A percentile compares a stretch with the other conserved stretches of the same genome.
Evolutionary conservation across 2,113 vertebrate species (phyloP).

Genomic region (Vidua macroura): DNA sequence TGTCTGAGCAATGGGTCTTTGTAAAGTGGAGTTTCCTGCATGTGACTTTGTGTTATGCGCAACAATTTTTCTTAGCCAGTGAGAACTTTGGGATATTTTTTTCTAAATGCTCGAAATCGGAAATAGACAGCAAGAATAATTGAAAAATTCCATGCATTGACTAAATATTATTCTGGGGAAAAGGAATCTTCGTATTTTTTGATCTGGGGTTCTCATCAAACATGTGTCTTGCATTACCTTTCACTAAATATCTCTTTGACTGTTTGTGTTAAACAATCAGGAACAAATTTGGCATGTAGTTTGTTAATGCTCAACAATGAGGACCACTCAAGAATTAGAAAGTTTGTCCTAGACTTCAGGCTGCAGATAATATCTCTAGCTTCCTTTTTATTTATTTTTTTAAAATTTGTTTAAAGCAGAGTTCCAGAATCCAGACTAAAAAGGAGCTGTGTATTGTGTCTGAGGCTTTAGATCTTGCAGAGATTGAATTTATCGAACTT

Average conservation of each 20-base stretch:
- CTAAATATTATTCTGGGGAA: conserved; percentile 6
- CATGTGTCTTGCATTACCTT: conserved; percentile 56
- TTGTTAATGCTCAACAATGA: conserved; percentile 53
- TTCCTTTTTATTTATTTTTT: conserved; percentile 42
- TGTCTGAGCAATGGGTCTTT: neutral
- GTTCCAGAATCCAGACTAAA: conserved; percentile 30
- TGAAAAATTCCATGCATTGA: conserved; percentile 38
- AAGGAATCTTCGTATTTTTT: conserved; percentile 23
- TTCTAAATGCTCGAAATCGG: neutral
- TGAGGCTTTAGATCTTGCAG: conserved; percentile 45
- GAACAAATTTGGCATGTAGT: conserved; percentile 53
- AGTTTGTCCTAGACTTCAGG: conserved; percentile 20
- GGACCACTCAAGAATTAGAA: conserved; percentile 38
- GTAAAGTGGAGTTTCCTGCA: neutral
- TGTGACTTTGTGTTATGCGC: neutral
- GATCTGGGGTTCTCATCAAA: conserved; percentile 37
- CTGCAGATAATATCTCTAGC: conserved; percentile 35
- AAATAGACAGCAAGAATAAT: neutral
- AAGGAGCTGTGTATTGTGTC: conserved; percentile 33
- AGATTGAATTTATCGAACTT: conserved; percentile 48
- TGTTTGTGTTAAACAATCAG: conserved; percentile 26
- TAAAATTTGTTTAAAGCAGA: neutral
- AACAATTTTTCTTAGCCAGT: neutral
- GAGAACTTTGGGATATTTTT: neutral
- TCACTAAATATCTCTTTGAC: conserved; percentile 14